phyloP scores from a whole-genome alignment of 2,113 vertebrate genomes.

The Bubo bubo region DNA sequence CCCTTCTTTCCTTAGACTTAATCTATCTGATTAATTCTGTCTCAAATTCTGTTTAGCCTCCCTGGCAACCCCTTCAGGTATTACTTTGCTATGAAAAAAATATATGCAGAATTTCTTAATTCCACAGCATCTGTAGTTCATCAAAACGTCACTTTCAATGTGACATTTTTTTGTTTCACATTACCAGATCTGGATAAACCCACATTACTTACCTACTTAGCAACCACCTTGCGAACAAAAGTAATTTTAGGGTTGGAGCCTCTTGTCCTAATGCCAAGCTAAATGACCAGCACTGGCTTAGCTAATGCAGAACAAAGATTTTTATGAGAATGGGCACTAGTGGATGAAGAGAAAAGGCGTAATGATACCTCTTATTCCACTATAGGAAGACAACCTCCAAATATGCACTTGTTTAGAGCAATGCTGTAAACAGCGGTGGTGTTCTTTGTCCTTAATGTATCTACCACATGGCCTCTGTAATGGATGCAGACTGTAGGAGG shows the following conservation, averaged over 20 bases:
- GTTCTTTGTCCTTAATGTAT: background rate
- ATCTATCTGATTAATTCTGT: background rate
- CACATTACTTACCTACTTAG: background rate
- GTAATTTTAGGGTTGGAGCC: background rate
- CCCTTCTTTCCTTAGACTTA: background rate
- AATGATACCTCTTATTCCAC: background rate
- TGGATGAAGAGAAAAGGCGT: background rate
- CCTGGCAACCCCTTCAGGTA: background rate
- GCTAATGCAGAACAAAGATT: background rate
- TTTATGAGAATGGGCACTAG: background rate
- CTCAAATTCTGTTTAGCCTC: background rate
- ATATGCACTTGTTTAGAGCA: background rate
- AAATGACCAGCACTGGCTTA: background rate
- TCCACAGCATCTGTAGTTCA: background rate
- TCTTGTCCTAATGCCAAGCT: background rate
- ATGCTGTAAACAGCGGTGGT: background rate
- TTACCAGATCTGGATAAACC: background rate
- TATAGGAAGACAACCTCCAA: background rate
- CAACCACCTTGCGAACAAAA: background rate
- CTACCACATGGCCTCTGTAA: rapidly evolving
- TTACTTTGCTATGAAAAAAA: background rate
- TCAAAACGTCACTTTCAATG: background rate
- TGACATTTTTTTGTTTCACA: background rate
- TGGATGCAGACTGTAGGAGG: background rate
- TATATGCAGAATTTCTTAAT: background rate